Conservation (phyloP, 2,888 invertebrate species). For the Myathropa florea region DNA sequence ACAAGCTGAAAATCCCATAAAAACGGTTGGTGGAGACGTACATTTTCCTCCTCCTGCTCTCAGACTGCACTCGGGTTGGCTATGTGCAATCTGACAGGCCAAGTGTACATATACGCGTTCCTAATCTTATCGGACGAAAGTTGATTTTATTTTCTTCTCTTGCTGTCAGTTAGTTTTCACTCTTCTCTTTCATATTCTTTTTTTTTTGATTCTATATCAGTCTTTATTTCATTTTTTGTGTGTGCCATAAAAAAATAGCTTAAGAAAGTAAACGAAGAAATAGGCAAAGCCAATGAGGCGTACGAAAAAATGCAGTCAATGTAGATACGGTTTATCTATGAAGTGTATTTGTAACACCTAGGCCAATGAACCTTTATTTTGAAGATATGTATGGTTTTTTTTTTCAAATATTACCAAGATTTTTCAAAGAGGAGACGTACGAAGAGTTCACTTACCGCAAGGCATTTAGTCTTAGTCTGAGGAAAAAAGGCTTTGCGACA, state of each 20-base stretch:
- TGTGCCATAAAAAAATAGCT: background rate
- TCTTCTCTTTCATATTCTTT: background rate
- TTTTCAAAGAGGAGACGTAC: no score
- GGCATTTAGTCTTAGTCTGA: no score
- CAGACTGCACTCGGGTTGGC: background rate
- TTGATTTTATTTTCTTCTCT: constrained; percentile 1
- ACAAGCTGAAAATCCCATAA: constrained; percentile 2
- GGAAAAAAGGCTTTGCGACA: no score
- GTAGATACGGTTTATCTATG: constrained; percentile 39
- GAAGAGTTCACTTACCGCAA: no score
- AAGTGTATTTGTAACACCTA: constrained; percentile 17
- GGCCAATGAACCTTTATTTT: constrained; percentile 15
- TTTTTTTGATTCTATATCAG: background rate
- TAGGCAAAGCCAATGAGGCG: constrained; percentile 24
- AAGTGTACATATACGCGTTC: constrained; percentile 6
- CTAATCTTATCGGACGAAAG: constrained; percentile 39
- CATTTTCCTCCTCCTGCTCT: background rate
- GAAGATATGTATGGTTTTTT: background rate
- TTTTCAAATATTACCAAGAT: no score
- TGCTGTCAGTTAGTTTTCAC: background rate
- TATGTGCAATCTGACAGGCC: background rate
- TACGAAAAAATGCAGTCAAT: constrained; percentile 27
- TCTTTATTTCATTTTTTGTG: background rate
- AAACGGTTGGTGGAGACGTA: background rate
- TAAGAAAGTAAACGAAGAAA: constrained; percentile 1